Base-by-base conservation (phyloP, 2,797 vertebrate species). In the Sebastes nivosus region DNA sequence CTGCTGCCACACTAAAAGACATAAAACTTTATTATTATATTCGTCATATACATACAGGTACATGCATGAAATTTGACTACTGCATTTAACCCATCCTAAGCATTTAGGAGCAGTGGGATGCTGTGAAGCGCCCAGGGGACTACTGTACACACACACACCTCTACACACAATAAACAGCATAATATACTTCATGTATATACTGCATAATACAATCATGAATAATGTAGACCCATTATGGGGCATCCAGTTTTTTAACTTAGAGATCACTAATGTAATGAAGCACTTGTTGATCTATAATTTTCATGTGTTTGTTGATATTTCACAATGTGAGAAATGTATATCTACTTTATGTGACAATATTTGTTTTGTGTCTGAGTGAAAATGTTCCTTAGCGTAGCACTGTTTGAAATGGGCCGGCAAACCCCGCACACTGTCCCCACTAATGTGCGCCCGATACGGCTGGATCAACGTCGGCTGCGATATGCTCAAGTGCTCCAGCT, bases 391-490 rank as follows among this genome's bases (percentile, higher is more conserved):
- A 95, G 93, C 88, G 3, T 64, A 6, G 14, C 79, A 99, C 98
- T 98, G 97, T 42, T 90, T 98, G 90, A 97, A 95, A 89, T 99
- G 98, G 98, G 96, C 97, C 1, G 97, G 97, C 8, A 99, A 99
- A 77, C 97, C 98, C 16, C 87, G 70, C 0, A 87, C 90, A 18
- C 89, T 99, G 57, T 99, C 97, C 0, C 98, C 98, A 1, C 93
- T 99, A 46, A 94, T 96, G 77, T 99, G 98, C 2, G 97, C 98
- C 61, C 91, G 95, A n/a, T 98, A 97, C 0, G 98, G 98, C 80
- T 99, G 98, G 98, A 82, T 95, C 88, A 98, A 95, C 1, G 89
- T 98, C 5, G 96, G 97, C 50, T 96, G 96, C 1, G 98, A 99
- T 74, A 95, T 98, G 97, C 93, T 99, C 4, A 96, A 97, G 82